Evolutionary conservation across 2,113 vertebrate species (phyloP).

Genomic region (Uria aalge): DNA sequence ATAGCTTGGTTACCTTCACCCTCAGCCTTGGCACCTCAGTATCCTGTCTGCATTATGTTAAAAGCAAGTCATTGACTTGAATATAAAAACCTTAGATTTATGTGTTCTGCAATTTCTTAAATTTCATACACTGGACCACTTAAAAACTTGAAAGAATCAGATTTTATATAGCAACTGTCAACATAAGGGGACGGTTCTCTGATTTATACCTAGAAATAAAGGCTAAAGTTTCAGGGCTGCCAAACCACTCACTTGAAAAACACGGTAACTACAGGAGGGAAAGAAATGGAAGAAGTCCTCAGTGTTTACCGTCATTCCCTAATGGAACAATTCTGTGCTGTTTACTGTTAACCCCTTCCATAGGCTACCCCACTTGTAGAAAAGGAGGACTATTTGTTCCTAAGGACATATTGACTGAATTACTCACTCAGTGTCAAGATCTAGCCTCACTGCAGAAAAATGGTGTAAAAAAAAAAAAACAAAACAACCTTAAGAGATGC

Average conservation of each 20-base stretch:
- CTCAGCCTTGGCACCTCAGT: not conserved
- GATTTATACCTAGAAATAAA: slow-evolving; percentile 63
- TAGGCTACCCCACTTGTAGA: not conserved
- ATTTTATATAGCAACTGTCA: slow-evolving; percentile 55
- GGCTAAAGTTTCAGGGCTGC: slow-evolving; percentile 17
- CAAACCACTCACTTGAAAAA: slow-evolving; percentile 37
- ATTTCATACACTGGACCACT: slow-evolving; percentile 49
- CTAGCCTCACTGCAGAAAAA: not conserved
- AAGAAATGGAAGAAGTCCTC: not conserved
- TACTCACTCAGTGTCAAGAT: not conserved
- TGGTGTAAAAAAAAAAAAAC: not conserved
- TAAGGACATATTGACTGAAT: not conserved
- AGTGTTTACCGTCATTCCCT: not conserved
- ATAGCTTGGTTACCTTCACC: not conserved
- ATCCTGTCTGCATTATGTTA: slow-evolving; percentile 37
- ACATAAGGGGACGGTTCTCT: not conserved
- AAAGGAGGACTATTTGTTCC: not conserved
- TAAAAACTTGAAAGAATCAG: slow-evolving; percentile 36
- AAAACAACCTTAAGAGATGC: not conserved
- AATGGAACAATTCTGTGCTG: not conserved
- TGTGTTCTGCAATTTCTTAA: slow-evolving; percentile 40
- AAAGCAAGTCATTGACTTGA: slow-evolving; percentile 30
- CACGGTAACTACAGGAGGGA: not conserved
- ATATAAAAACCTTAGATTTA: slow-evolving; percentile 57
- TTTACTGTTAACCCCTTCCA: not conserved